Evolutionary conservation across 2,797 vertebrate genomes (phyloP).

Genomic region (Antrozous pallidus): DNA sequence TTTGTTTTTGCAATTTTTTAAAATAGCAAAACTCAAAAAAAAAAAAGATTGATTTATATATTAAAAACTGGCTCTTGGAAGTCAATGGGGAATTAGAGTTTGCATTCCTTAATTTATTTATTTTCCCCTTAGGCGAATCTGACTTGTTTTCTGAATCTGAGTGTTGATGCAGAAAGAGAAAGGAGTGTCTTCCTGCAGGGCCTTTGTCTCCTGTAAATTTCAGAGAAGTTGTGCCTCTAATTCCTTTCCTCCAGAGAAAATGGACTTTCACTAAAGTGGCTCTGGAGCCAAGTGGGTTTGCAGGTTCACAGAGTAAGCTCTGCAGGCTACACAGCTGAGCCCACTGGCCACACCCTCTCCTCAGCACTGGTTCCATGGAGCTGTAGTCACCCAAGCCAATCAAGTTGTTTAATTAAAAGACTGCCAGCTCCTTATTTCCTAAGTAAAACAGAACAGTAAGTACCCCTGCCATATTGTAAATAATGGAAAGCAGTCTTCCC

Average conservation of each 20-base stretch:
- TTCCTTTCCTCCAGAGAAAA: neutral
- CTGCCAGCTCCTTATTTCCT: neutral
- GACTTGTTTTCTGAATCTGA: constrained; percentile 40
- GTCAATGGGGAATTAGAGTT: constrained; percentile 45
- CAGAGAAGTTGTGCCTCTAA: neutral
- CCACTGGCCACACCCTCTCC: neutral
- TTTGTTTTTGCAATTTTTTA: constrained; percentile 42
- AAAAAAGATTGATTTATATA: constrained; percentile 32
- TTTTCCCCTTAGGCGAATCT: constrained; percentile 2
- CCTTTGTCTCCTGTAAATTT: constrained; percentile 32
- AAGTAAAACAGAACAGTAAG: neutral
- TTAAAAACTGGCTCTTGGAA: constrained; percentile 2
- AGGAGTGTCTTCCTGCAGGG: neutral
- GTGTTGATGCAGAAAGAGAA: neutral
- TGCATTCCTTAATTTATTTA: constrained; percentile 53
- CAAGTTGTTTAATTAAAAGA: neutral
- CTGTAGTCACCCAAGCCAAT: neutral
- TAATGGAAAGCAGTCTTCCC: neutral
- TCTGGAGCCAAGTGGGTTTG: neutral
- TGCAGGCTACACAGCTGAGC: neutral
- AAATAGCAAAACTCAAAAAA: neutral
- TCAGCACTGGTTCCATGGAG: rapidly evolving
- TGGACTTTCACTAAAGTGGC: neutral
- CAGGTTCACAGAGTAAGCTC: neutral
- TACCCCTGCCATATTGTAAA: neutral